These are phyloP conservation scores for Oxycera nigricornis DNA, from an alignment of 2,888 invertebrate genomes.

Conservation along the genomic window DNA sequence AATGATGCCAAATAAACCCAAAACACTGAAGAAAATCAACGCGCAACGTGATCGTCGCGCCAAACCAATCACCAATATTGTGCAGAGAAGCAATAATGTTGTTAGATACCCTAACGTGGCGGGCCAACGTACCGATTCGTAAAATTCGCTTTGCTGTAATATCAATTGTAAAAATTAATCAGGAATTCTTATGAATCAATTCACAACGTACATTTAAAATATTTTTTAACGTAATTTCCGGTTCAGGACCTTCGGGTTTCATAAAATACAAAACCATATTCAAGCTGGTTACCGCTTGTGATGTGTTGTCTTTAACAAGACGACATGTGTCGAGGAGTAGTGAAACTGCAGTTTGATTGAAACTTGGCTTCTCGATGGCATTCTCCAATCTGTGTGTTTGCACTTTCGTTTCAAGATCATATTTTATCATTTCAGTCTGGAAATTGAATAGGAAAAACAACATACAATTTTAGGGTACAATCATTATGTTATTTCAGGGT, in stretches of 20 bases:
- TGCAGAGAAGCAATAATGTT: conserved; percentile 58
- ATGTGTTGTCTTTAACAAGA: conserved; percentile 75
- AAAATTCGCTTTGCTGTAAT: conserved; percentile 55
- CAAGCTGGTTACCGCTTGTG: conserved; percentile 68
- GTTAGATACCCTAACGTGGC: conserved; percentile 62
- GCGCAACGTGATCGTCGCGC: conserved; percentile 76
- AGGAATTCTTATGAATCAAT: not conserved
- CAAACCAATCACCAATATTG: conserved; percentile 61
- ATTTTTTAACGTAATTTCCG: conserved; percentile 59
- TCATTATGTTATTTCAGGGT: too few relatives aligned
- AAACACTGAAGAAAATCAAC: conserved; percentile 87
- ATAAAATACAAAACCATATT: conserved; percentile 62
- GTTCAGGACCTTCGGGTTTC: conserved; percentile 56
- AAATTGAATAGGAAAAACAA: too few relatives aligned
- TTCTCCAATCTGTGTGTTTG: conserved; percentile 75
- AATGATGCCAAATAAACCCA: conserved; percentile 68
- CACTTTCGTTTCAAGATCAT: conserved; percentile 74
- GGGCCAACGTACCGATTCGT: conserved; percentile 62
- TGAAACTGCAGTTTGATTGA: conserved; percentile 78
- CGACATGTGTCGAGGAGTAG: conserved; percentile 73
- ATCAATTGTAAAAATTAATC: not conserved
- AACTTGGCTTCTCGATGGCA: conserved; percentile 77
- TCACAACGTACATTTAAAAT: conserved; percentile 56
- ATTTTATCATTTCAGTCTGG: conserved; percentile 78
- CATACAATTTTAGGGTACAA: conserved; percentile 33